Conservation (phyloP, 1,140 invertebrate genomes). For the Zaprionus kolodkinae region DNA sequence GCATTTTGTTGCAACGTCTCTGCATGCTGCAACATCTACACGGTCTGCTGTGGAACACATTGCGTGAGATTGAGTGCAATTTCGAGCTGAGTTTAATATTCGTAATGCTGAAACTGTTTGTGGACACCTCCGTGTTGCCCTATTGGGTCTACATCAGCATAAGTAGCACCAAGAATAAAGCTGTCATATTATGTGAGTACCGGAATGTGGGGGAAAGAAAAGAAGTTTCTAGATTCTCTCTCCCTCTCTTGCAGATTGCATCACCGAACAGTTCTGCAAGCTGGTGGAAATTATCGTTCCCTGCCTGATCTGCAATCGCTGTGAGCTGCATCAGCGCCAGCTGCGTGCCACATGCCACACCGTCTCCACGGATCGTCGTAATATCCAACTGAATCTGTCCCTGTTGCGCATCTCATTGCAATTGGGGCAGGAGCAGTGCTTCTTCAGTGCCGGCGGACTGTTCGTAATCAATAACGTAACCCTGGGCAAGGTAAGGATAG, state of each 20-base stretch:
- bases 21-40: constrained; percentile 36
- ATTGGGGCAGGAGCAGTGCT: constrained; percentile 54
- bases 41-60: constrained; percentile 41
- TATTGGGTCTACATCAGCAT: constrained; percentile 57
- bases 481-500: constrained; percentile 22
- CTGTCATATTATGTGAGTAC: background rate
- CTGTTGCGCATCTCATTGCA: constrained; percentile 40
- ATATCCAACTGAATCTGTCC: constrained; percentile 43
- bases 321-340: constrained; percentile 42
- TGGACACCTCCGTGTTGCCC: constrained; percentile 42
- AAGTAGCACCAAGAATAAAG: background rate
- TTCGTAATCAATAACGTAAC: constrained; percentile 53
- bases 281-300: constrained; percentile 44
- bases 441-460: constrained; percentile 60
- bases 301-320: constrained; percentile 54
- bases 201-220: background rate
- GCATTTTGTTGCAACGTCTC: constrained; percentile 27
- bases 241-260: constrained; percentile 37
- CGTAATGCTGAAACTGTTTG: constrained; percentile 44
- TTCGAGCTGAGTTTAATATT: constrained; percentile 50
- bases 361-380: constrained; percentile 40
- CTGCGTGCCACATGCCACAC: constrained; percentile 44
- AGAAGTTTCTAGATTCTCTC: too few relatives aligned
- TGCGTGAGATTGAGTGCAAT: constrained; percentile 43
- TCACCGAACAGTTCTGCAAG: constrained; percentile 42